Percentiles rank a stretch among this genome's conserved stretches.
Evolutionary conservation across 23 tunicate species (phyloP).

Genomic region (Corella eumyota): DNA sequence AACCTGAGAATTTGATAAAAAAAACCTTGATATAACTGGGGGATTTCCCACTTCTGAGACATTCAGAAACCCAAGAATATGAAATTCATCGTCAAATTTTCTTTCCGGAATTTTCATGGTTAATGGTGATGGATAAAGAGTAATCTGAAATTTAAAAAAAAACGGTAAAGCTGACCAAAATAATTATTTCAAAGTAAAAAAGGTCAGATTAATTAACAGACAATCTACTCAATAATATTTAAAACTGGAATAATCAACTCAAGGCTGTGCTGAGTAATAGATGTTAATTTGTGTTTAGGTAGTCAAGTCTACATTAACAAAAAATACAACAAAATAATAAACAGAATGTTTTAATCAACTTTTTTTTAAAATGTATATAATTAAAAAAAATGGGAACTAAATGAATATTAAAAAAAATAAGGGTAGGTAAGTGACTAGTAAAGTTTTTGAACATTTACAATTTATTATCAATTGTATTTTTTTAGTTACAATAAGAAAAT

Average conservation of each 20-base stretch:
- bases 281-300: too few relatives aligned
- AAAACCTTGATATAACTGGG: constrained; percentile 59
- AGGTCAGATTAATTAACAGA: neutral
- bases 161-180: too few relatives aligned
- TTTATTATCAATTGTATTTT: neutral
- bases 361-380: neutral
- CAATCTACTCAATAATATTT: too few relatives aligned
- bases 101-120: neutral
- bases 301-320: too few relatives aligned
- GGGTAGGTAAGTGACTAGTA: neutral
- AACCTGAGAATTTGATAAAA: too few relatives aligned
- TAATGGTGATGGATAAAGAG: constrained; percentile 27
- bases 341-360: too few relatives aligned
- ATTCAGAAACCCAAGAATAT: constrained; percentile 61
- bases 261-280: too few relatives aligned
- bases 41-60: constrained; percentile 67
- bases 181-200: neutral
- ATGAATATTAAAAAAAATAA: neutral
- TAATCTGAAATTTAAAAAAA: constrained; percentile 9
- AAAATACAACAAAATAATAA: too few relatives aligned
- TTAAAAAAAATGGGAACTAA: neutral
- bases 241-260: too few relatives aligned
- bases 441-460: neutral
- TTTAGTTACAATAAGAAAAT: too few relatives aligned
- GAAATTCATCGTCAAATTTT: constrained; percentile 14